phyloP scores from a whole-genome alignment of 2,113 vertebrate genomes.

The Callocephalon fimbriatum region DNA sequence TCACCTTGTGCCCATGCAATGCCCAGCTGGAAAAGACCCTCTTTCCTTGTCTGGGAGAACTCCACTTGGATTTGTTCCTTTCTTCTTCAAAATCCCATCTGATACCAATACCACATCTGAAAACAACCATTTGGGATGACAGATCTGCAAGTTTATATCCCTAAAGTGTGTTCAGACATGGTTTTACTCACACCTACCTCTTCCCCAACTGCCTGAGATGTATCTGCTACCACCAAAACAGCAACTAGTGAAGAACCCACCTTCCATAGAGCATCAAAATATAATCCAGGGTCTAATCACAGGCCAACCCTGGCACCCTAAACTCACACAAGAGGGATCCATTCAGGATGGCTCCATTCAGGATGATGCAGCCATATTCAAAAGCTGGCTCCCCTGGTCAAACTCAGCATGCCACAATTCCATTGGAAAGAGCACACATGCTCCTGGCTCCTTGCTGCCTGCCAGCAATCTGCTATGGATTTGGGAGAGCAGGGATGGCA shows the following conservation, averaged over 20 bases:
- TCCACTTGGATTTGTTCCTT: background rate
- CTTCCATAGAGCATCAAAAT: background rate
- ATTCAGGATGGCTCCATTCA: background rate
- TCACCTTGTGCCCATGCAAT: background rate
- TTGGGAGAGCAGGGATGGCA: background rate
- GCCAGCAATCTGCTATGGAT: background rate
- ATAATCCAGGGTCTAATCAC: background rate
- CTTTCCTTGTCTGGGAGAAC: background rate
- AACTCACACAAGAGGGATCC: background rate
- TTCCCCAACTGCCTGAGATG: rapidly evolving
- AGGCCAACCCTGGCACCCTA: background rate
- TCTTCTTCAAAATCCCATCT: background rate
- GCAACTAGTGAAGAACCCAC: background rate
- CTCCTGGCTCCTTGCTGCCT: background rate
- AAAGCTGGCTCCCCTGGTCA: background rate
- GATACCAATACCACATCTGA: background rate
- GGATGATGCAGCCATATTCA: background rate
- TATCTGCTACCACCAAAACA: background rate
- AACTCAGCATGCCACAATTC: background rate
- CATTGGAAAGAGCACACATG: rapidly evolving
- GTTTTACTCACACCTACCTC: background rate
- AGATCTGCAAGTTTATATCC: background rate
- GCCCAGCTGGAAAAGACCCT: background rate
- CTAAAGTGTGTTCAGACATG: background rate
- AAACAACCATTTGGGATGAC: background rate